Conservation (phyloP, 2,888 invertebrate species). For the Bellardia bayeri region DNA sequence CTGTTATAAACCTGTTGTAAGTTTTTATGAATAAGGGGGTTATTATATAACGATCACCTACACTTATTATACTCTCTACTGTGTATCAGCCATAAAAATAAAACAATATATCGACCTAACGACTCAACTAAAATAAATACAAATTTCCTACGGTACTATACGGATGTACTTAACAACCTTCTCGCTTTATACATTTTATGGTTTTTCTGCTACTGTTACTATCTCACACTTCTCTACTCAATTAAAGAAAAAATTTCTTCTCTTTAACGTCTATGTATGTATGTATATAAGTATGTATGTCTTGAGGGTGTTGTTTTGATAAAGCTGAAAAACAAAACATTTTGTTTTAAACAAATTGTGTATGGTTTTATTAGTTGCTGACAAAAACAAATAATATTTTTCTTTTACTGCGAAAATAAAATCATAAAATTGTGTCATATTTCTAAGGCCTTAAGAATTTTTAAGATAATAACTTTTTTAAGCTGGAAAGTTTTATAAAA, state of each 20-base stretch:
- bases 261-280: background rate
- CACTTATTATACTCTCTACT: too few species aligned
- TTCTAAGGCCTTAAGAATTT: background rate
- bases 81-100: too few species aligned
- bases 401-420: background rate
- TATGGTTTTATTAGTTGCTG: conserved; percentile 31
- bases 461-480: background rate
- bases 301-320: conserved; percentile 55
- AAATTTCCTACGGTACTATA: too few species aligned
- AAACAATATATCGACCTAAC: too few species aligned
- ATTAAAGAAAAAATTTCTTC: conserved; percentile 23
- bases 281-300: conserved; percentile 25
- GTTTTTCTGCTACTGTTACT: background rate
- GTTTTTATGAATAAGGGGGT: too few species aligned
- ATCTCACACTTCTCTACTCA: background rate
- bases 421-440: background rate
- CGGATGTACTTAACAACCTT: too few species aligned
- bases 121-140: too few species aligned
- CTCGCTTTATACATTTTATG: background rate
- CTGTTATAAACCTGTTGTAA: too few species aligned
- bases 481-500: background rate
- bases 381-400: background rate
- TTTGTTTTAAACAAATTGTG: conserved; percentile 45
- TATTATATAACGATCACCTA: too few species aligned
- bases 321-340: conserved; percentile 27